Conservation (phyloP, 2,113 vertebrate species). For the Rhineura floridana region DNA sequence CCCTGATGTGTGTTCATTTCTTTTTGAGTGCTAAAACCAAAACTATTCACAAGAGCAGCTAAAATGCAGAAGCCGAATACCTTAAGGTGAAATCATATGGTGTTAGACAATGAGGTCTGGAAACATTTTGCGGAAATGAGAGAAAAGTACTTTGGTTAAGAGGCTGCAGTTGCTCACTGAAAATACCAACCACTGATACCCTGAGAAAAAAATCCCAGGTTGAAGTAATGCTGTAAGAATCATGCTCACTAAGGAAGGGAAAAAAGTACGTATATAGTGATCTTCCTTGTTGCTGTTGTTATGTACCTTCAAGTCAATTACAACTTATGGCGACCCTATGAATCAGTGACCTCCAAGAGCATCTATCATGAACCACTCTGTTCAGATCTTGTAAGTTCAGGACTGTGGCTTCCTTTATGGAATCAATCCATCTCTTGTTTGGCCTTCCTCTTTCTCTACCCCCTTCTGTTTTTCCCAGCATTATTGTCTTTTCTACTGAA, state of each 20-base stretch:
- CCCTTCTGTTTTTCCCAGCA: too few relatives aligned
- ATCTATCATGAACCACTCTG: too few relatives aligned
- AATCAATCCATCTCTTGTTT: too few relatives aligned
- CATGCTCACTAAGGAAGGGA: neutral
- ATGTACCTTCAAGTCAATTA: too few relatives aligned
- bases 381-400: too few relatives aligned
- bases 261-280: neutral
- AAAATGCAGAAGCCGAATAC: constrained; percentile 44
- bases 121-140: constrained; percentile 15
- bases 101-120: constrained; percentile 9
- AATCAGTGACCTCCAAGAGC: too few relatives aligned
- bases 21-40: neutral
- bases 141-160: neutral
- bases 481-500: too few relatives aligned
- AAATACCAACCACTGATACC: neutral
- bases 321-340: too few relatives aligned
- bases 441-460: too few relatives aligned
- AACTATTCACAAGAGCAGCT: constrained; percentile 14
- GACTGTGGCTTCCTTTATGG: too few relatives aligned
- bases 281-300: too few relatives aligned
- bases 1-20: neutral
- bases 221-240: constrained; percentile 42
- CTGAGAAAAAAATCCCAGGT: constrained; percentile 27
- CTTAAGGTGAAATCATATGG: constrained; percentile 30
- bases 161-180: constrained; percentile 36